Percentiles rank a stretch among this genome's conserved stretches.
Conservation (phyloP, 2,113 vertebrate species). For the Erpornis zantholeuca region DNA sequence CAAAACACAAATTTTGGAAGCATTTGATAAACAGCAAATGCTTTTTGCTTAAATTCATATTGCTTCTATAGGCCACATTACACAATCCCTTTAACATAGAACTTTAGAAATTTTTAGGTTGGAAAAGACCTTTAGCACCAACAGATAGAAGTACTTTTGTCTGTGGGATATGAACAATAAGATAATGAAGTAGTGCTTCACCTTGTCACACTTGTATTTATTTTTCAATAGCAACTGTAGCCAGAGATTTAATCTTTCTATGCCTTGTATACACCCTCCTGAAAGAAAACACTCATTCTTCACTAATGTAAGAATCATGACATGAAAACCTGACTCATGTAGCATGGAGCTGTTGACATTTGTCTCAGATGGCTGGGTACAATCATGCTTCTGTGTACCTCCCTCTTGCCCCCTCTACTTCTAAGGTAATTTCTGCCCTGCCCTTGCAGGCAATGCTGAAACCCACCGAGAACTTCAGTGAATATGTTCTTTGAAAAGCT, state of each 20-base stretch:
- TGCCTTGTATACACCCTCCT: background rate
- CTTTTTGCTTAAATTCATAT: background rate
- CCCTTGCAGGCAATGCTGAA: background rate
- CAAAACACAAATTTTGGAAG: background rate
- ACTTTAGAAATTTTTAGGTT: background rate
- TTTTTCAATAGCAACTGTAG: background rate
- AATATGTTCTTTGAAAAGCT: slow-evolving; percentile 8
- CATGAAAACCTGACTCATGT: background rate
- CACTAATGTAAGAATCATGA: background rate
- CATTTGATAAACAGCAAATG: background rate
- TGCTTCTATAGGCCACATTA: background rate
- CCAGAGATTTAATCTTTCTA: background rate
- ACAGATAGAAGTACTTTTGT: background rate
- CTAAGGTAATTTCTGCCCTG: background rate
- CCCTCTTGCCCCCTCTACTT: background rate
- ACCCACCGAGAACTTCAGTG: background rate
- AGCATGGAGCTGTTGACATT: background rate
- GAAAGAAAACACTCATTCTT: background rate
- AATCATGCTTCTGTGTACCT: slow-evolving; percentile 4
- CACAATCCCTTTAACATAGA: background rate
- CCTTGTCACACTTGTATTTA: background rate
- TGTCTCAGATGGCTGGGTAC: slow-evolving; percentile 10
- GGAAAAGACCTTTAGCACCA: background rate
- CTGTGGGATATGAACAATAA: background rate
- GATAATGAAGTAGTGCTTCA: background rate